These are phyloP conservation scores for Gorsachius magnificus DNA, from an alignment of 2,797 vertebrate species.

Conservation along the genomic window DNA sequence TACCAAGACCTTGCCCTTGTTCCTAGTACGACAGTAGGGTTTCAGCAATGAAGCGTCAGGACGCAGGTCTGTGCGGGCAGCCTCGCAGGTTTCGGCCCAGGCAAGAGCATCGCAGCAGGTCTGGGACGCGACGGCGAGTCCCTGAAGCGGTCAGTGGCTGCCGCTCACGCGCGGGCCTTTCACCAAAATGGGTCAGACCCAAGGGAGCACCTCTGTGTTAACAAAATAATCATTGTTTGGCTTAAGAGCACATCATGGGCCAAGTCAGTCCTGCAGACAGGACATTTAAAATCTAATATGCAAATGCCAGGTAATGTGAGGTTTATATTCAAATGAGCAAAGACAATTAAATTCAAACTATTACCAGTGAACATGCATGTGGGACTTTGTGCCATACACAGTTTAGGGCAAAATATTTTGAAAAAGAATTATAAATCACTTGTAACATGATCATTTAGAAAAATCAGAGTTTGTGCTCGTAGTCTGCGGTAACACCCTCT, in stretches of 20 bases:
- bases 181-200: neutral
- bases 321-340: neutral
- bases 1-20: neutral
- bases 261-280: neutral
- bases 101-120: neutral
- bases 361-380: neutral
- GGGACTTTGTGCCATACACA: neutral
- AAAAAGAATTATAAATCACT: neutral
- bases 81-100: fast-evolving
- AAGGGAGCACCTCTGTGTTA: neutral
- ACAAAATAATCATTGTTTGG: neutral
- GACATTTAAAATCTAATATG: neutral
- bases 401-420: neutral
- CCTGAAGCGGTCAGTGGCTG: neutral
- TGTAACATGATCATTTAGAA: neutral
- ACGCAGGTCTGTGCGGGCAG: neutral
- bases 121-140: neutral
- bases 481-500: neutral
- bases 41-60: neutral
- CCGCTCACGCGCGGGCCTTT: neutral
- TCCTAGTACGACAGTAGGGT: neutral
- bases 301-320: neutral
- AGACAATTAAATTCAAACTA: neutral
- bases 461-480: neutral
- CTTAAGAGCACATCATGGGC: neutral